These are phyloP conservation scores for Gasteruption jaculator DNA, from an alignment of 2,888 invertebrate species.

Conservation along the genomic window DNA sequence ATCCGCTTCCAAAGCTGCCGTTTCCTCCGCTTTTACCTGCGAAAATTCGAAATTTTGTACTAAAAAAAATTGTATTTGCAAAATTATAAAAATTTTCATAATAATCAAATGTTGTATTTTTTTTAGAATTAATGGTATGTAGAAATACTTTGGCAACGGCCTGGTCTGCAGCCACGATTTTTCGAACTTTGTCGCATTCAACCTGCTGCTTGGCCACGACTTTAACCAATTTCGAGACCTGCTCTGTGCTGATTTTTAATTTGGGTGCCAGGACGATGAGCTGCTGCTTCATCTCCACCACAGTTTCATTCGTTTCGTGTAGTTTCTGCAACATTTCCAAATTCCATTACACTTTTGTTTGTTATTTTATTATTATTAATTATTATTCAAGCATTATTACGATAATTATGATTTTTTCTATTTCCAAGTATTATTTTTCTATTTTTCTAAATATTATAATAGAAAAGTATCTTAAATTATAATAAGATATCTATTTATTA, in stretches of 20 bases:
- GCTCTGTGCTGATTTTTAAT: constrained; percentile 71
- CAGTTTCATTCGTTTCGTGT: constrained; percentile 74
- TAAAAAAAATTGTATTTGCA: not conserved
- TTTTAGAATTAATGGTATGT: not conserved
- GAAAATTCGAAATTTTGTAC: constrained; percentile 4
- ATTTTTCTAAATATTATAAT: not conserved
- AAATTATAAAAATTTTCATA: not conserved
- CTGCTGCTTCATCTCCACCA: constrained; percentile 81
- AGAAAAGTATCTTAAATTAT: constrained; percentile 4
- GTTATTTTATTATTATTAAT: too few relatives aligned
- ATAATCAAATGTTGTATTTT: constrained; percentile 1
- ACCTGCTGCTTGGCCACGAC: constrained; percentile 75
- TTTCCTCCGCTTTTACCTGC: constrained; percentile 78
- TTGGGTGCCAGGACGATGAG: constrained; percentile 77
- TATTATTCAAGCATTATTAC: not conserved
- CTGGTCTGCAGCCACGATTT: constrained; percentile 78
- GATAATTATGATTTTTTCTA: not conserved
- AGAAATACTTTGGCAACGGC: constrained; percentile 67
- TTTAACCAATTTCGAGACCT: constrained; percentile 71
- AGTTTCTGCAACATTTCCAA: constrained; percentile 59
- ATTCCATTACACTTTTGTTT: not conserved
- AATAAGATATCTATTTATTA: too few relatives aligned
- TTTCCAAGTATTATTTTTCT: not conserved
- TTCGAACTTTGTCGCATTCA: constrained; percentile 76
- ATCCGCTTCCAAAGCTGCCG: constrained; percentile 79